Base-by-base conservation (phyloP, 1,140 invertebrate genomes). In the Glossosoma conforme region DNA sequence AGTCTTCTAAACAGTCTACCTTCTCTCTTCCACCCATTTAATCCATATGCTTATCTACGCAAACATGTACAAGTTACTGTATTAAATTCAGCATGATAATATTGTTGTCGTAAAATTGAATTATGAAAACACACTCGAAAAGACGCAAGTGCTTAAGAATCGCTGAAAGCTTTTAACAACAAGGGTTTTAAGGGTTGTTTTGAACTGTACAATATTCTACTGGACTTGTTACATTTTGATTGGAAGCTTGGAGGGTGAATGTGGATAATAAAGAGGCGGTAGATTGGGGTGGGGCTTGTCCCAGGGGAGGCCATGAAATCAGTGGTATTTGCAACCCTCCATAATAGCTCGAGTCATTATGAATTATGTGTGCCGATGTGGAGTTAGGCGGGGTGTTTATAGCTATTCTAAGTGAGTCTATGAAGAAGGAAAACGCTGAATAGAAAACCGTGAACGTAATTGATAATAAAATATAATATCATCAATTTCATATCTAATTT, bases 301-400 rank as follows among this genome's bases (percentile, higher is more conserved):
- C 67, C 71, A 62, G 44, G 71, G 67, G 72, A 72, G 63, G 67
- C 67, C 69, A 74, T 75, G 68, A 74, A 75, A 75, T 74, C 72
- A 75, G 65, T 75, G 72, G 71, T 72, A 75, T 75, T 75, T 75
- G 71, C 69, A 74, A 54, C 52, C 56, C 56, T 50, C 56, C 46
- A 58, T 58, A 52, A 58, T 58, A 52, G 51, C 49, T 44, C 28
- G 47, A 58, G 56, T 54, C 56, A 58, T 58, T 58, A 58, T 58
- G 52, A 54, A 49, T 53, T 58, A 58, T 58, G 51, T 58, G 56
- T 58, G 56, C 36, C 56, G 51, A 54, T 53, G 51, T 53, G 56
- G 25, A 24, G 50, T 43, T 58, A 53, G 28, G 50, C 36, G 37
- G 45, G 54, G 50, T 58, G 52, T 57, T 57, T 52, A 58, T 58